phyloP scores from a whole-genome alignment of 2,888 invertebrate species.

The Stratiomys singularior region DNA sequence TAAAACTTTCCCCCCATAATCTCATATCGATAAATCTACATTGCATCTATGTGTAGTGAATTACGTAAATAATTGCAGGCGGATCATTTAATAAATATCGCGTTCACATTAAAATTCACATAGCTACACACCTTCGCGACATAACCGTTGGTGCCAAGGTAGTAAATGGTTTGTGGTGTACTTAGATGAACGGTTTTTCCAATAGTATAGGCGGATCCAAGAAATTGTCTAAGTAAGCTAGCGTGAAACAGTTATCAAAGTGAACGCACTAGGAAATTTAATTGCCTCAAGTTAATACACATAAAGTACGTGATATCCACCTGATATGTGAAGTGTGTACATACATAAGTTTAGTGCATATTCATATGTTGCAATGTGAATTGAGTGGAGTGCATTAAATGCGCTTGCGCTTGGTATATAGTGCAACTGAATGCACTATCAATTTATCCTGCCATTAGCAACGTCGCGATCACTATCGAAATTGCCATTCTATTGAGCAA shows the following conservation, averaged over 20 bases:
- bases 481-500: constrained; percentile 45
- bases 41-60: constrained; percentile 15
- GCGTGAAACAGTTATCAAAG: constrained; percentile 27
- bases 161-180: constrained; percentile 5
- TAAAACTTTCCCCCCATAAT: neutral
- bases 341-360: neutral
- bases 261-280: constrained; percentile 46
- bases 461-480: constrained; percentile 43
- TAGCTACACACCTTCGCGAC: neutral
- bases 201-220: neutral
- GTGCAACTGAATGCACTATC: constrained; percentile 32
- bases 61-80: constrained; percentile 35
- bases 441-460: constrained; percentile 38
- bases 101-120: constrained; percentile 3
- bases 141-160: constrained; percentile 22
- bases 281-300: constrained; percentile 35
- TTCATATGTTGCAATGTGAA: neutral
- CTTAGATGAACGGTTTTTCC: neutral
- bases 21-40: constrained; percentile 19
- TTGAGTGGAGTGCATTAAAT: constrained; percentile 1
- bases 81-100: constrained; percentile 21
- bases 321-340: constrained; percentile 1
- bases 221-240: neutral
- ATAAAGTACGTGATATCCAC: constrained; percentile 33
- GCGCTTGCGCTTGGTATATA: neutral